Evolutionary conservation across 1,140 invertebrate genomes (phyloP).

Genomic region (Drosophila obscura): DNA sequence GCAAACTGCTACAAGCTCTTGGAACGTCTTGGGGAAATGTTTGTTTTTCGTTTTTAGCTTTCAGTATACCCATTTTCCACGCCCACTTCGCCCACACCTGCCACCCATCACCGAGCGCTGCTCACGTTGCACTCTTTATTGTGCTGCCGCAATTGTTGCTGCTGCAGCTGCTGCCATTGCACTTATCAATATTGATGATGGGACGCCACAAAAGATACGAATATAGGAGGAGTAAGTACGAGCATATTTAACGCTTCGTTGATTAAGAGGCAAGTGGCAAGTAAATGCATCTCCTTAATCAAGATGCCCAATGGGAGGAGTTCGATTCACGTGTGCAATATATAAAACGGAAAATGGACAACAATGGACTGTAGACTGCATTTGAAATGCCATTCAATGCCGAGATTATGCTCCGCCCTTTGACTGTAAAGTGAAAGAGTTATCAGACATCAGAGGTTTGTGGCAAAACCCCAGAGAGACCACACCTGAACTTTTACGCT

Average conservation of each 20-base stretch:
- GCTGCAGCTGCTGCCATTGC: constrained; percentile 23
- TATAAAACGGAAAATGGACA: constrained; percentile 17
- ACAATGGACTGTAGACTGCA: constrained; percentile 17
- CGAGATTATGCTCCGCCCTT: no score
- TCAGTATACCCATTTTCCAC: constrained; percentile 23
- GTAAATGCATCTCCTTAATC: constrained; percentile 55
- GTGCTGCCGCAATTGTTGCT: constrained; percentile 47
- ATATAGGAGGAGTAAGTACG: constrained; percentile 1
- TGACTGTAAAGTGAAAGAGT: no score
- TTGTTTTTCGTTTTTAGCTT: constrained; percentile 48
- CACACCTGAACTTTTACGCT: constrained; percentile 34
- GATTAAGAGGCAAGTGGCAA: constrained; percentile 49
- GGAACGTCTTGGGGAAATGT: constrained; percentile 37
- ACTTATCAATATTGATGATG: constrained; percentile 55
- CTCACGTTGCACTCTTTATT: constrained; percentile 58
- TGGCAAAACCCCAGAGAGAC: constrained; percentile 11
- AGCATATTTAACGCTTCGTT: constrained; percentile 57
- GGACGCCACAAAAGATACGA: constrained; percentile 45
- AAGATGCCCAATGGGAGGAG: constrained; percentile 32
- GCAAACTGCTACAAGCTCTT: constrained; percentile 9
- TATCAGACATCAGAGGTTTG: not conserved
- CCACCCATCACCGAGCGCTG: constrained; percentile 28
- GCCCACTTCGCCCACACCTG: not conserved
- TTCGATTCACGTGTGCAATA: constrained; percentile 9
- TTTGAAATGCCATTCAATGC: constrained; percentile 5